Evolutionary conservation across 1,140 invertebrate species (phyloP), one percentile per base, ranked within the genome.

Genomic region (Thereuonema tuberculata): DNA sequence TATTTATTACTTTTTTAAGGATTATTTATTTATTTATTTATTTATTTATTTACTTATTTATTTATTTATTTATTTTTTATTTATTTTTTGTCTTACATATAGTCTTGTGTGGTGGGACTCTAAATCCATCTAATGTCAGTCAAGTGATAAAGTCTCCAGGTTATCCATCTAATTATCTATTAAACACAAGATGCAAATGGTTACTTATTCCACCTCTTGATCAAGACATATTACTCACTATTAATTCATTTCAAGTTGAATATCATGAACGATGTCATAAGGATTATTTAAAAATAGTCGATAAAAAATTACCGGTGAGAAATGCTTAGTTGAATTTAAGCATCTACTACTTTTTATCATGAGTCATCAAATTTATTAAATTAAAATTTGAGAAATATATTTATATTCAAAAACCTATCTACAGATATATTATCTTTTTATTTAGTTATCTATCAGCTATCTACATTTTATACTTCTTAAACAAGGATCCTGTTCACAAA

Each of bases 101-200:
- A 72, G 70, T 59, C 43, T 31, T 66, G 0, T 74, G 72, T 64
- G 71, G 73, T 43, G 72, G 72, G 24, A 59, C 63, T 3, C 68
- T 78, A 23, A 67, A 67, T 53, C 68, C 72, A 21, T 71, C 71
- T 12, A 69, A 75, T 28, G 60, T 67, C n/a, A 63, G 62, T 0
- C 59, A 77, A 65, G 62, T 67, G 1, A 65, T 86, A 2, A 76
- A 70, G 3, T 83, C 83, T 1, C 83, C 83, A 2, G 71, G 74
- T 64, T 85, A 81, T 67, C 82, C 82, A 0, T 65, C 69, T n/a
- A 58, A 66, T 21, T 83, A 83, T 70, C 70, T 74, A 3, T 65
- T 72, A 23, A 77, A 78, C 47, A 62, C 79, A 0, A 68, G 69
- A 31, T 89, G 86, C 67, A 67, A 67, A 21, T 86, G 82, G 82